phyloP scores from a whole-genome alignment of 30 jellyfish, hydroid and myxozoan species.

The Turritopsis dohrnii region DNA sequence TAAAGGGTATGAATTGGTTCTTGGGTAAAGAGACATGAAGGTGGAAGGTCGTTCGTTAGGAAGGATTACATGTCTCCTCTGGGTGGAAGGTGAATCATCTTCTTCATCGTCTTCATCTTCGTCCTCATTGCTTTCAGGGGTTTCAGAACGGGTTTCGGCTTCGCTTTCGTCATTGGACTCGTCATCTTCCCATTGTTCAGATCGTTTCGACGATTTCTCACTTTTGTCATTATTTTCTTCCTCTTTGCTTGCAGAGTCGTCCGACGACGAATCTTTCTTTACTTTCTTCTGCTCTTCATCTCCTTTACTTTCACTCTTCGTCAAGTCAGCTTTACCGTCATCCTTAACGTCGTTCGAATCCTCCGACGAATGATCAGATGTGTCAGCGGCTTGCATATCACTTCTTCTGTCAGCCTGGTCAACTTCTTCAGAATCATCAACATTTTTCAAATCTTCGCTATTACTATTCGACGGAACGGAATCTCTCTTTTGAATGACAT shows the following conservation, averaged over 20 bases:
- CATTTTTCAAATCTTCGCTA: slow-evolving; percentile 1
- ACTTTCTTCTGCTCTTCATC: slow-evolving; percentile 1
- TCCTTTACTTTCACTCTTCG: neutral
- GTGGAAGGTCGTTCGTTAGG: neutral
- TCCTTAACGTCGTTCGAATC: neutral
- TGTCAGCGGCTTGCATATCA: neutral
- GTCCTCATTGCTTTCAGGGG: slow-evolving; percentile 18
- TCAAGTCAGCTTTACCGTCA: neutral
- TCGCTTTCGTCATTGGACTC: slow-evolving; percentile 18
- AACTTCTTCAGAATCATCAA: slow-evolving; percentile 2
- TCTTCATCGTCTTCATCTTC: slow-evolving; percentile 28
- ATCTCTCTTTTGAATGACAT: slow-evolving; percentile 27
- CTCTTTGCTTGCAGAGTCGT: neutral
- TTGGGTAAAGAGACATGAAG: slow-evolving; percentile 15
- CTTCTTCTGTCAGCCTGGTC: slow-evolving; percentile 5
- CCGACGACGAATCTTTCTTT: neutral
- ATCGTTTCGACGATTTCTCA: slow-evolving; percentile 10
- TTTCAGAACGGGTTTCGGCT: slow-evolving; percentile 7
- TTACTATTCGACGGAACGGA: slow-evolving; percentile 23
- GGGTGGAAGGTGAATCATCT: neutral
- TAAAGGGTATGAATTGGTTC: slow-evolving; percentile 14
- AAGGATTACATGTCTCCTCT: slow-evolving; percentile 17
- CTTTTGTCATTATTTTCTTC: neutral
- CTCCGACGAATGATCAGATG: neutral
- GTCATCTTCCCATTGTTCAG: slow-evolving; percentile 22